phyloP scores from a whole-genome alignment of 2,797 vertebrate species.

The Varecia variegata region DNA sequence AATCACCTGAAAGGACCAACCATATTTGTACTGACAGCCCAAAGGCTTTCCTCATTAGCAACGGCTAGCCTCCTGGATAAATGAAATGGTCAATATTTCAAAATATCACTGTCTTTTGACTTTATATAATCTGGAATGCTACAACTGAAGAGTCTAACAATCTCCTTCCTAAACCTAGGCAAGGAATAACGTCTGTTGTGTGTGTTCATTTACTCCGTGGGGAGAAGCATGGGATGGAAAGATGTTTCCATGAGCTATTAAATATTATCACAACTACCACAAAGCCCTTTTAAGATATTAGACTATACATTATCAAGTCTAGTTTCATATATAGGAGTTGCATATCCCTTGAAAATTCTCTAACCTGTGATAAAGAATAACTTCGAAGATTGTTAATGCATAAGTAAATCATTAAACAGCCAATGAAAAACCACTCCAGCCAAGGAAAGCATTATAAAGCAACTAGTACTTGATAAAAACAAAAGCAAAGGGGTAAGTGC shows the following conservation, averaged over 20 bases:
- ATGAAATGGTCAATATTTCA: neutral
- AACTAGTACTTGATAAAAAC: neutral
- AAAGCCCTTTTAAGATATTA: neutral
- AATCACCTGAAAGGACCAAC: neutral
- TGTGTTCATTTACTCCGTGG: neutral
- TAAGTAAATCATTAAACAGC: neutral
- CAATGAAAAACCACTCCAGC: neutral
- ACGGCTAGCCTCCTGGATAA: neutral
- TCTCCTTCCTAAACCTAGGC: neutral
- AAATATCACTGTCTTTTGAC: neutral
- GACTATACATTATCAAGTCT: neutral
- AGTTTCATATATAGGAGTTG: neutral
- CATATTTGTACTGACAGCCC: neutral
- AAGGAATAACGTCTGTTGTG: neutral
- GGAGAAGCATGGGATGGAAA: neutral
- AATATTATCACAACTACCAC: neutral
- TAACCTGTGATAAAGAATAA: neutral
- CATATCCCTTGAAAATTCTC: too few relatives aligned
- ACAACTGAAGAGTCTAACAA: neutral
- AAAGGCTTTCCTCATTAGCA: neutral
- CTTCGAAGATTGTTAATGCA: neutral
- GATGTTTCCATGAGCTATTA: neutral
- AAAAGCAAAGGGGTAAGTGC: neutral
- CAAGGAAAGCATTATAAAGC: neutral
- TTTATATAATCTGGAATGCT: neutral